phyloP scores from a whole-genome alignment of 2,797 vertebrate genomes.

The Dromococcyx pavoninus region DNA sequence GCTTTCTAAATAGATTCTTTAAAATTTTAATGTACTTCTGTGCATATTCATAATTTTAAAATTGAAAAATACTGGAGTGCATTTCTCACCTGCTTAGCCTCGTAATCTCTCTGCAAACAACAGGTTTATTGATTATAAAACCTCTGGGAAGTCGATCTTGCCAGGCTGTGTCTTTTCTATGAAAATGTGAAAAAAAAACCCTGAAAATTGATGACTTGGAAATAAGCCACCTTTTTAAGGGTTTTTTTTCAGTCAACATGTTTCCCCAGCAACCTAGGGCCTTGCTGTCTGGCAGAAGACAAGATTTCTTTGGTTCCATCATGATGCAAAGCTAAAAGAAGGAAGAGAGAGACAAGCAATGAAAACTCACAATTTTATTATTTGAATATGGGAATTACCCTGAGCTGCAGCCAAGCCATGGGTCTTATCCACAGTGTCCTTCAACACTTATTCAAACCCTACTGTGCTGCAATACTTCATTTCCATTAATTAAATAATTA shows the following conservation, averaged over 20 bases:
- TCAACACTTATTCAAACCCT: slow-evolving; percentile 64
- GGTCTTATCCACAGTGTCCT: slow-evolving; percentile 53
- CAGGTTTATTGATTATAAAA: slow-evolving; percentile 69
- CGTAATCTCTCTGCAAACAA: slow-evolving; percentile 60
- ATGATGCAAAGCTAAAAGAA: slow-evolving; percentile 64
- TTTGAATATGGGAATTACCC: slow-evolving; percentile 67
- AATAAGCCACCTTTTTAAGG: slow-evolving; percentile 75
- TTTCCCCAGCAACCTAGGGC: slow-evolving; percentile 76
- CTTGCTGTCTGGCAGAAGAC: slow-evolving; percentile 68
- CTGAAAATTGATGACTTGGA: slow-evolving; percentile 59
- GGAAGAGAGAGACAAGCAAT: slow-evolving; percentile 52
- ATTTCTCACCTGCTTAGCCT: slow-evolving; percentile 56
- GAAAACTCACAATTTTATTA: slow-evolving; percentile 73
- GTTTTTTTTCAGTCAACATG: slow-evolving; percentile 22
- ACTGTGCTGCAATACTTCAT: slow-evolving; percentile 59
- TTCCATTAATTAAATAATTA: slow-evolving; percentile 78
- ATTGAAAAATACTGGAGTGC: neutral
- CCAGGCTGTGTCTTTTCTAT: slow-evolving; percentile 50
- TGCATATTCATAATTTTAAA: slow-evolving; percentile 42
- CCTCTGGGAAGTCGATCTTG: slow-evolving; percentile 25
- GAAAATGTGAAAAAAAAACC: neutral
- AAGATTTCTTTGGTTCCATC: slow-evolving; percentile 75
- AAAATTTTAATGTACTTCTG: neutral
- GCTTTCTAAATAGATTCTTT: slow-evolving; percentile 51
- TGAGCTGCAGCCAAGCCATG: slow-evolving; percentile 53